Evolutionary conservation across 2,888 invertebrate species (phyloP).

Genomic region (Isoperla grammatica): DNA sequence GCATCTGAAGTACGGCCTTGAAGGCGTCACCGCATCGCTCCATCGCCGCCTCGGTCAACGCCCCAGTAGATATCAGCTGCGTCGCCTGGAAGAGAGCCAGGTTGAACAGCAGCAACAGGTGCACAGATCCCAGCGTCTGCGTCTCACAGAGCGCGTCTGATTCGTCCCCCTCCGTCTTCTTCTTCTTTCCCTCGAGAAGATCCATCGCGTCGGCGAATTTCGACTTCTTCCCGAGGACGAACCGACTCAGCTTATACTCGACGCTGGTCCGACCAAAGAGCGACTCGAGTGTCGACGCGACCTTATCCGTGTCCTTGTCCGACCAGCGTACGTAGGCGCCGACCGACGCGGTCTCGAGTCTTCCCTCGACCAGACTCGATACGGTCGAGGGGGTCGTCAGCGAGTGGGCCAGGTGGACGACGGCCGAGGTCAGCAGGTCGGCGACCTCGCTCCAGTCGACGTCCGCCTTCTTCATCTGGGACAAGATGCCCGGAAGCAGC

Average conservation of each 20-base stretch:
- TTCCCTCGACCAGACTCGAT: conserved; percentile 3
- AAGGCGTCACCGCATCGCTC: conserved; percentile 35
- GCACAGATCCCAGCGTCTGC: conserved; percentile 30
- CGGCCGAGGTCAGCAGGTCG: conserved; percentile 12
- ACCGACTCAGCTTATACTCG: neutral
- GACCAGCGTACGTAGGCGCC: neutral
- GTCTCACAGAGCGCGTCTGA: no score
- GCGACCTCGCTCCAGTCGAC: neutral
- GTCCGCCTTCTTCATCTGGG: neutral
- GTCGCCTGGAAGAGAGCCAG: conserved; percentile 41
- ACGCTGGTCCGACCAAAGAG: neutral
- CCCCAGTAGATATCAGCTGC: conserved; percentile 35
- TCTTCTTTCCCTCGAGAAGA: no score
- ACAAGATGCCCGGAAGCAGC: conserved; percentile 15
- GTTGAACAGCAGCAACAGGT: conserved; percentile 44
- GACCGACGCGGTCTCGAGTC: neutral
- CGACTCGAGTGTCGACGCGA: neutral
- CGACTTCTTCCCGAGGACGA: neutral
- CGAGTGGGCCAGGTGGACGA: conserved; percentile 20
- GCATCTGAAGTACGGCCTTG: conserved; percentile 35
- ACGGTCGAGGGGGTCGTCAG: conserved; percentile 1
- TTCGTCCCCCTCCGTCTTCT: no score
- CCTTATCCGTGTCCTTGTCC: neutral
- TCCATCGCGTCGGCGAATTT: no score
- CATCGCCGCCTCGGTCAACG: conserved; percentile 33